Percentiles rank a stretch among this genome's conserved stretches.
phyloP scores from a whole-genome alignment of 2,113 vertebrate species.

The Salvelinus alpinus region DNA sequence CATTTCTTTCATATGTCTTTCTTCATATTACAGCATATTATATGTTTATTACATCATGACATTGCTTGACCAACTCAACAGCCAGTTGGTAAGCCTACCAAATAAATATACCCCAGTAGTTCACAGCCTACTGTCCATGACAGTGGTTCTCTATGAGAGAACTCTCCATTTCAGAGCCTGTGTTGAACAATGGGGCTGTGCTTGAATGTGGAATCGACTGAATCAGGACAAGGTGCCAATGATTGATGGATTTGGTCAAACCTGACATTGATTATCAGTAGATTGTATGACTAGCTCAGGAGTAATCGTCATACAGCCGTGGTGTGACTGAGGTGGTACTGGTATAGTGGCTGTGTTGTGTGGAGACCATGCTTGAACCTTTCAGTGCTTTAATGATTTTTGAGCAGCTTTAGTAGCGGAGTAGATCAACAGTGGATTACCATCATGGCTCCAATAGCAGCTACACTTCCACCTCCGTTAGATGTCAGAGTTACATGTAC shows the following conservation, averaged over 20 bases:
- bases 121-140: no score
- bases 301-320: neutral
- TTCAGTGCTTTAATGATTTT: conserved; percentile 64
- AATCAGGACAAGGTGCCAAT: neutral
- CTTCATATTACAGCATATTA: no score
- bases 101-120: no score
- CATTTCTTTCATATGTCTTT: no score
- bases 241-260: neutral
- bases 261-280: neutral
- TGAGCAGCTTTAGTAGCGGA: conserved; percentile 57
- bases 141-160: no score
- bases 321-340: neutral
- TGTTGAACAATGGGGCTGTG: no score
- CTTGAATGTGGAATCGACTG: neutral
- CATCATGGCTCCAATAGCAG: conserved; percentile 35
- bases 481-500: no score
- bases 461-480: conserved; percentile 6
- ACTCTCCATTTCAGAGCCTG: no score
- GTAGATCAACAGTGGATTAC: conserved; percentile 72
- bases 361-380: conserved; percentile 47
- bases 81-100: no score
- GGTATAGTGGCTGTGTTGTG: conserved; percentile 11
- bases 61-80: no score
- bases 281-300: neutral
- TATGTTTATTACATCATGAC: no score